A percentile compares a stretch with the other conserved stretches of the same genome.
Conservation (phyloP, 2,888 invertebrate species). For the Rhingia campestris region DNA sequence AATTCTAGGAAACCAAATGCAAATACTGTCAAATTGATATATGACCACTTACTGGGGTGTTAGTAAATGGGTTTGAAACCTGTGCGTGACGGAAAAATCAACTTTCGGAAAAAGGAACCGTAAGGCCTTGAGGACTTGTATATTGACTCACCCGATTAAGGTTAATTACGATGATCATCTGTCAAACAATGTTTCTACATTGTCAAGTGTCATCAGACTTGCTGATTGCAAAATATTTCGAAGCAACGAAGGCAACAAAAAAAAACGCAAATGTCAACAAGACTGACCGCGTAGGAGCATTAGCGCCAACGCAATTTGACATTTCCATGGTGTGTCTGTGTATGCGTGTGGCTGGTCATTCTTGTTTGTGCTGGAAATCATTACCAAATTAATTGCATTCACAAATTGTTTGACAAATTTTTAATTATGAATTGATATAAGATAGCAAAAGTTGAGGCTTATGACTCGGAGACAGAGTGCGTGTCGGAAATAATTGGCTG, state of each 20-base stretch:
- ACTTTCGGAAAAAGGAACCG: slow-evolving; percentile 68
- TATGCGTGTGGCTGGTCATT: background rate
- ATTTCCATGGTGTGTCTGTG: slow-evolving; percentile 42
- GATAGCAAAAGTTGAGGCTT: slow-evolving; percentile 18
- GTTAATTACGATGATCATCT: slow-evolving; percentile 43
- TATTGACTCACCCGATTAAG: slow-evolving; percentile 30
- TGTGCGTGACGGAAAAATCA: slow-evolving; percentile 55
- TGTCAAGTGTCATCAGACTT: slow-evolving; percentile 16
- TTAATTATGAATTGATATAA: slow-evolving; percentile 62
- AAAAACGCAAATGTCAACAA: slow-evolving; percentile 61
- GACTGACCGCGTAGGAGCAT: slow-evolving; percentile 16
- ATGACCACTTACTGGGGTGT: slow-evolving; percentile 42
- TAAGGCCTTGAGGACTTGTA: slow-evolving; percentile 39
- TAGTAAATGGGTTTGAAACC: slow-evolving; percentile 15
- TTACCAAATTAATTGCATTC: slow-evolving; percentile 55
- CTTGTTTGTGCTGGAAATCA: slow-evolving; percentile 39
- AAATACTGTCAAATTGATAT: slow-evolving; percentile 68
- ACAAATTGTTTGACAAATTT: slow-evolving; percentile 67
- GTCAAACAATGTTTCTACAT: background rate
- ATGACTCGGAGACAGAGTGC: background rate
- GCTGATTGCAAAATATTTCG: slow-evolving; percentile 43
- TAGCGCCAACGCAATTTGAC: slow-evolving; percentile 45
- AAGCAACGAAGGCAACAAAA: background rate
- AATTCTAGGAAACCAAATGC: slow-evolving; percentile 69
- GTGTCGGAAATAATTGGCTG: slow-evolving; percentile 8